Percentiles rank a stretch among this genome's conserved stretches.
Conservation (phyloP, 2,888 invertebrate genomes). For the Pyrochroa serraticornis region DNA sequence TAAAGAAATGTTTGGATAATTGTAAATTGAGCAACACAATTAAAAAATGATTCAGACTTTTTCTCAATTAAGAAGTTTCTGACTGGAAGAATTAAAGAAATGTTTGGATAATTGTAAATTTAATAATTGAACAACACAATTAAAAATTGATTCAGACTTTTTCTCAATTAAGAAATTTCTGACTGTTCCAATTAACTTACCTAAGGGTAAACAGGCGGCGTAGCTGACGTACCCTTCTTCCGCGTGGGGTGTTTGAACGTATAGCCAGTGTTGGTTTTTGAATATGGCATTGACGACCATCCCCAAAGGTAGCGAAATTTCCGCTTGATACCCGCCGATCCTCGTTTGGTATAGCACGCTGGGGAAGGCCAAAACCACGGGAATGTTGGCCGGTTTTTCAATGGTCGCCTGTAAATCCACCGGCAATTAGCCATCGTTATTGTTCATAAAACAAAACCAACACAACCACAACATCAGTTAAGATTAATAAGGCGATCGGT, state of each 20-base stretch:
- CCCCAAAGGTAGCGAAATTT: slow-evolving; percentile 75
- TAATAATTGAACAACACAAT: too few relatives aligned
- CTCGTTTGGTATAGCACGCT: slow-evolving; percentile 77
- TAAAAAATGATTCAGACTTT: too few relatives aligned
- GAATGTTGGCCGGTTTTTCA: slow-evolving; percentile 82
- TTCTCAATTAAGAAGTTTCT: too few relatives aligned
- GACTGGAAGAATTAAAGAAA: too few relatives aligned
- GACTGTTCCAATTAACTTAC: slow-evolving; percentile 47
- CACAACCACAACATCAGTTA: slow-evolving; percentile 3
- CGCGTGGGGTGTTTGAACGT: slow-evolving; percentile 84
- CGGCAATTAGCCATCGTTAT: neutral
- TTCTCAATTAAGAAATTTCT: neutral
- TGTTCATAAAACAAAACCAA: neutral
- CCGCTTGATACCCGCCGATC: slow-evolving; percentile 70
- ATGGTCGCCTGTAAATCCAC: slow-evolving; percentile 70
- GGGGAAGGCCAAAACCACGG: slow-evolving; percentile 79
- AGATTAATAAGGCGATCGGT: slow-evolving; percentile 29
- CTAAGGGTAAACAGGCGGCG: slow-evolving; percentile 77
- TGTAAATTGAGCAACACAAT: too few relatives aligned
- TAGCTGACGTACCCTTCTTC: slow-evolving; percentile 84
- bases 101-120: too few relatives aligned
- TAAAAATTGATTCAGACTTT: too few relatives aligned
- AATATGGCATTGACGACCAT: slow-evolving; percentile 88
- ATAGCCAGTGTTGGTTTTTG: slow-evolving; percentile 84
- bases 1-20: too few relatives aligned